These are phyloP conservation scores for Sebastes hubbsi DNA, from an alignment of 2,797 vertebrate genomes.

Conservation along the genomic window DNA sequence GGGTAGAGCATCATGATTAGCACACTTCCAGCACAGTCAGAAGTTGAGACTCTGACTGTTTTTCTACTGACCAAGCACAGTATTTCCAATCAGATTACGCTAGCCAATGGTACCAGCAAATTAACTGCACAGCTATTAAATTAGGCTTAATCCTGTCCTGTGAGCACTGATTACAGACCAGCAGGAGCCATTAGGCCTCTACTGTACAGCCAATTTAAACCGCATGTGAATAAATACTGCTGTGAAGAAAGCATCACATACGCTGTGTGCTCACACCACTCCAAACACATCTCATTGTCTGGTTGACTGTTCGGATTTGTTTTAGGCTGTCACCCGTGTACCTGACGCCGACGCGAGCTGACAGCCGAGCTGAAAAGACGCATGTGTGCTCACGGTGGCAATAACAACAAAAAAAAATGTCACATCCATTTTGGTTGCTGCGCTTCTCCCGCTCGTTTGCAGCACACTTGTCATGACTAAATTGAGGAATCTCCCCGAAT, in stretches of 20 bases:
- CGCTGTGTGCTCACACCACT: not conserved
- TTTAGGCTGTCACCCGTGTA: slow-evolving; percentile 25
- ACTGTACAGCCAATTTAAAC: slow-evolving; percentile 4
- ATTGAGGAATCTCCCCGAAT: slow-evolving; percentile 40
- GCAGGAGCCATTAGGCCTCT: slow-evolving; percentile 2
- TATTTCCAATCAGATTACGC: slow-evolving; percentile 26
- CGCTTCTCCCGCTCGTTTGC: slow-evolving; percentile 25
- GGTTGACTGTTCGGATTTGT: slow-evolving; percentile 36
- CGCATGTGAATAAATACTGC: not conserved
- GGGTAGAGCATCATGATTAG: not conserved
- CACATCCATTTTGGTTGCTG: slow-evolving; percentile 29
- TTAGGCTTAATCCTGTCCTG: not conserved
- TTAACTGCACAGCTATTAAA: slow-evolving; percentile 2
- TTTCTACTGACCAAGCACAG: slow-evolving; percentile 4
- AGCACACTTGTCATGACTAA: slow-evolving; percentile 33
- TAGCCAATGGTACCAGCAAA: not conserved
- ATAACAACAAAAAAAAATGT: not conserved
- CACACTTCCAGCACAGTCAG: not conserved
- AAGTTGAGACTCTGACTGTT: not conserved
- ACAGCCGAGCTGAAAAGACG: slow-evolving; percentile 30
- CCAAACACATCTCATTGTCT: not conserved
- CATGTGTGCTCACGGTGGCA: slow-evolving; percentile 1
- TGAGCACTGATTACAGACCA: slow-evolving; percentile 23
- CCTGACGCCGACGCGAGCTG: slow-evolving; percentile 24
- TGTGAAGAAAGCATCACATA: not conserved